Conservation (phyloP, 1,140 invertebrate species). For the Andrena cerasifolii region DNA sequence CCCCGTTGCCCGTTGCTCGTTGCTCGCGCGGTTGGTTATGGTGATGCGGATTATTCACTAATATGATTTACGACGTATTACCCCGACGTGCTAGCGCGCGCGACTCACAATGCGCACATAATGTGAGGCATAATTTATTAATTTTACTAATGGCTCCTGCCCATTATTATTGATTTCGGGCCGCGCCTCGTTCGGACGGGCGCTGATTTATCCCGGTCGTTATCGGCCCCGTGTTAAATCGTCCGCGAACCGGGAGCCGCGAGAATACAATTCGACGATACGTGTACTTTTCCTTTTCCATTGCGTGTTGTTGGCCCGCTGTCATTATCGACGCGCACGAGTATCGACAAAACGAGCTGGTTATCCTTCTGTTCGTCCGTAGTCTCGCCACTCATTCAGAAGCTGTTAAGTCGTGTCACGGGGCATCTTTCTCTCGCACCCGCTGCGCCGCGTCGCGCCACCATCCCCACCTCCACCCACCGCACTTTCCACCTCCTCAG, state of each 20-base stretch:
- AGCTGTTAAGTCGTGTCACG: neutral
- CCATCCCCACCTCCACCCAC: too few species aligned
- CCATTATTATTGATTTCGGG: slow-evolving; percentile 83
- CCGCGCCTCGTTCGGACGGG: slow-evolving; percentile 77
- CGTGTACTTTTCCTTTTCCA: slow-evolving; percentile 66
- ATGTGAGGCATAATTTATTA: slow-evolving; percentile 83
- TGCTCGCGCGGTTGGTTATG: slow-evolving; percentile 73
- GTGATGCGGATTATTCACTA: slow-evolving; percentile 83
- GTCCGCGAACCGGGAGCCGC: slow-evolving; percentile 69
- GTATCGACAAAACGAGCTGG: slow-evolving; percentile 13
- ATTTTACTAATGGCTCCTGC: slow-evolving; percentile 83
- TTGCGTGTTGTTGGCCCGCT: slow-evolving; percentile 17
- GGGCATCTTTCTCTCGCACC: neutral
- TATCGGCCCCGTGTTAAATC: slow-evolving; percentile 77
- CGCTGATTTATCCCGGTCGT: slow-evolving; percentile 78
- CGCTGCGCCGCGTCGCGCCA: neutral
- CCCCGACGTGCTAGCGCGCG: slow-evolving; percentile 69
- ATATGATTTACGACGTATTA: slow-evolving; percentile 83
- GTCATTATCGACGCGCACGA: slow-evolving; percentile 27
- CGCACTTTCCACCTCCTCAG: too few species aligned
- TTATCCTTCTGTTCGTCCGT: neutral
- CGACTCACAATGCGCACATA: slow-evolving; percentile 82
- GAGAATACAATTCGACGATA: slow-evolving; percentile 65
- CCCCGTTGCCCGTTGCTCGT: slow-evolving; percentile 58
- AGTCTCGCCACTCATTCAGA: neutral